Evolutionary conservation across 2,113 vertebrate genomes (phyloP).

Genomic region (Pogona vitticeps): DNA sequence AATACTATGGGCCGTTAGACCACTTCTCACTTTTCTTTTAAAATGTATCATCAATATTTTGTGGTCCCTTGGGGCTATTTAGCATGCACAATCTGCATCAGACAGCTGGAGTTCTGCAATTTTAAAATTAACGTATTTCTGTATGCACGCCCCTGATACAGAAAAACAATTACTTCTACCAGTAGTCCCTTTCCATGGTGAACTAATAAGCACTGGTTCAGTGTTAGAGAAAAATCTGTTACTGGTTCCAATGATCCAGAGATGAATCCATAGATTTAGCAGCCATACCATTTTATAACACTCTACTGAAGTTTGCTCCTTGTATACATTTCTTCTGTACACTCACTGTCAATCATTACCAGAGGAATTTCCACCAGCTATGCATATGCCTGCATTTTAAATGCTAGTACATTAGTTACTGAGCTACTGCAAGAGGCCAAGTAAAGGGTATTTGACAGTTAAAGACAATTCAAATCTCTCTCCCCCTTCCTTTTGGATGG

Average conservation of each 20-base stretch:
- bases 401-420: slow-evolving; percentile 74
- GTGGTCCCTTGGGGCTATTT: not conserved
- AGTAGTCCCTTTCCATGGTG: not conserved
- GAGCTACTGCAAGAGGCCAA: slow-evolving; percentile 73
- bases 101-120: too few relatives aligned
- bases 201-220: not conserved
- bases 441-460: slow-evolving; percentile 64
- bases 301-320: slow-evolving; percentile 51
- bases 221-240: not conserved
- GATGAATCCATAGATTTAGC: not conserved
- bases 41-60: not conserved
- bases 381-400: slow-evolving; percentile 59
- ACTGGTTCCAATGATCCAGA: not conserved
- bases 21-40: not conserved
- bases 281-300: not conserved
- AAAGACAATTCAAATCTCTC: slow-evolving; percentile 76
- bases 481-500: slow-evolving; percentile 68
- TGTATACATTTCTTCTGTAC: slow-evolving; percentile 38
- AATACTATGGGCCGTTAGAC: too few relatives aligned
- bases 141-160: not conserved
- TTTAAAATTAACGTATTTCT: not conserved
- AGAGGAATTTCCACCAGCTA: slow-evolving; percentile 82
- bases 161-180: not conserved
- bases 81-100: not conserved
- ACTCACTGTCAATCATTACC: slow-evolving; percentile 74